Evolutionary conservation across 2,888 invertebrate genomes (phyloP).

Genomic region (Campoplex capitator): DNA sequence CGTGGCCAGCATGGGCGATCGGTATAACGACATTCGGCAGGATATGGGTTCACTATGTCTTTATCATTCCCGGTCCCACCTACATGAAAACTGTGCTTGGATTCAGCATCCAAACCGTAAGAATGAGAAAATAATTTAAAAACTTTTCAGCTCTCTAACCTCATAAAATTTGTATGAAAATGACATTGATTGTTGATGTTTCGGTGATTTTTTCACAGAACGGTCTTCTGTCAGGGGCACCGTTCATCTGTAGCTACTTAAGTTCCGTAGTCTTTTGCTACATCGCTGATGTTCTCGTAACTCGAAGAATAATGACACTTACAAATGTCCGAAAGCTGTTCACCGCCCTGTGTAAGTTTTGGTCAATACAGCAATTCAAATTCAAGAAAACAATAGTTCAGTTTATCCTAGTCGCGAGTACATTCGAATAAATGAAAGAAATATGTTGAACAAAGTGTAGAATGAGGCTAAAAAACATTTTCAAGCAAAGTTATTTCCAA

Average conservation of each 20-base stretch:
- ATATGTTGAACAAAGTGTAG: too few species aligned
- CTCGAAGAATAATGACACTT: constrained; percentile 86
- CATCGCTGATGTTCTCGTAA: constrained; percentile 88
- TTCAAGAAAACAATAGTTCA: neutral
- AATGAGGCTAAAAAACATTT: too few species aligned
- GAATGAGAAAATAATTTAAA: constrained; percentile 48
- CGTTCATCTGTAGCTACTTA: constrained; percentile 89
- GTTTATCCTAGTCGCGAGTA: too few species aligned
- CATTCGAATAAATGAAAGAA: too few species aligned
- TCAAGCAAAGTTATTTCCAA: too few species aligned
- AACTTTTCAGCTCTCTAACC: too few species aligned
- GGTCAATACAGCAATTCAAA: neutral
- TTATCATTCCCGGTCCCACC: constrained; percentile 89
- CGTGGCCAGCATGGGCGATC: constrained; percentile 89
- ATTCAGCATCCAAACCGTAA: constrained; percentile 88
- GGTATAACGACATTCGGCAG: constrained; percentile 91
- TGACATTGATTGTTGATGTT: neutral
- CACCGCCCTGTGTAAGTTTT: constrained; percentile 86
- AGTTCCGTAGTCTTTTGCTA: constrained; percentile 90
- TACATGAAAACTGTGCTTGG: constrained; percentile 90
- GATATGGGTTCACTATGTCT: constrained; percentile 91
- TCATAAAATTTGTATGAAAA: too few species aligned
- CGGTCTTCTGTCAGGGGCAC: constrained; percentile 89
- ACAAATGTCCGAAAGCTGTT: constrained; percentile 89
- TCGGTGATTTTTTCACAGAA: constrained; percentile 85